Evolutionary conservation across 2,113 vertebrate genomes (phyloP).

Genomic region (Sarotherodon lohbergeri): DNA sequence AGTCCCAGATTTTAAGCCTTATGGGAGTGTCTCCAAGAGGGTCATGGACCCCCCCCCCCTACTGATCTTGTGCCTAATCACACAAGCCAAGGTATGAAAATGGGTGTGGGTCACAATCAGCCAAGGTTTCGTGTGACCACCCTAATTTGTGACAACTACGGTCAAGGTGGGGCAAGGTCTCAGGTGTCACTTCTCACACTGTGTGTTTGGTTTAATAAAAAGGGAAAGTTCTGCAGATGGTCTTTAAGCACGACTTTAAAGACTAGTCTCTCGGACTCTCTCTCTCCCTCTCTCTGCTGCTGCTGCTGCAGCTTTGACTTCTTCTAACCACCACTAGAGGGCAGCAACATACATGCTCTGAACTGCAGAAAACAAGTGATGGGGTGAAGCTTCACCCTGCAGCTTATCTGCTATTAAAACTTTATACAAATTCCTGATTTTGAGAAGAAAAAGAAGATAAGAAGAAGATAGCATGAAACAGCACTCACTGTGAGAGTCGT

Average conservation of each 20-base stretch:
- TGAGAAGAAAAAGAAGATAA: background rate
- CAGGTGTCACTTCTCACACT: background rate
- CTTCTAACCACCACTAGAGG: slow-evolving; percentile 9
- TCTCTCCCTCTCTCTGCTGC: background rate
- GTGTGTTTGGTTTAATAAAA: background rate
- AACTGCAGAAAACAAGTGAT: background rate
- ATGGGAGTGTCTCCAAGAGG: too few species aligned
- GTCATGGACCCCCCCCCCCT: background rate
- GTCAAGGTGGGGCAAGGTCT: background rate
- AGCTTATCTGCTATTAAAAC: too few species aligned
- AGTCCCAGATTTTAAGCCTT: too few species aligned
- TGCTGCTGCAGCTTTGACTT: background rate
- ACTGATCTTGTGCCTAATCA: background rate
- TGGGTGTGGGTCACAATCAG: fast-evolving
- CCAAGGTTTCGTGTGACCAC: background rate
- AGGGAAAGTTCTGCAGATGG: background rate
- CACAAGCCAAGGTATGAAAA: fast-evolving
- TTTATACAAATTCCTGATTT: fast-evolving
- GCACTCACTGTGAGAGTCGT: slow-evolving; percentile 94
- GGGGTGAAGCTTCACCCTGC: background rate
- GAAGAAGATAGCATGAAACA: background rate
- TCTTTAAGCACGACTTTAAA: background rate
- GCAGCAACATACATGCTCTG: background rate
- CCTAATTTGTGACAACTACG: background rate
- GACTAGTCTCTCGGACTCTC: background rate